Conservation (phyloP, 2,888 invertebrate species). For the Habrosyne pyritoides region DNA sequence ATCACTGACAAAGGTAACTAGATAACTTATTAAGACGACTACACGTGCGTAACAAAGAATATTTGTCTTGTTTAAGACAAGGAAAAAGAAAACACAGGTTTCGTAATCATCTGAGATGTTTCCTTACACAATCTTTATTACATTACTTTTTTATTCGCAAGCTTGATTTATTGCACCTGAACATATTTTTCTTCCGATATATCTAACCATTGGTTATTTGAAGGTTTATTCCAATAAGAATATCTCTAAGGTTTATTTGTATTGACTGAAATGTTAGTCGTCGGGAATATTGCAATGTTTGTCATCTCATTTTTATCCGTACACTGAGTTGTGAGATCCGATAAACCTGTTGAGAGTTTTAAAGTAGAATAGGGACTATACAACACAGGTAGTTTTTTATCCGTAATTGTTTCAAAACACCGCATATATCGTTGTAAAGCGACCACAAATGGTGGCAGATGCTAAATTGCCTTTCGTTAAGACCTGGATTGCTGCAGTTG, state of each 20-base stretch:
- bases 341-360: conserved; percentile 17
- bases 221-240: background rate
- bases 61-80: conserved; percentile 46
- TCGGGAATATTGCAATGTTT: conserved; percentile 32
- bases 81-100: conserved; percentile 33
- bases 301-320: conserved; percentile 23
- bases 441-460: conserved; percentile 55
- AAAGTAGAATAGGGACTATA: conserved; percentile 5
- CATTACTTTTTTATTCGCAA: conserved; percentile 3
- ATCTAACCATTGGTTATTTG: background rate
- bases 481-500: conserved; percentile 69
- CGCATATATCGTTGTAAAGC: conserved; percentile 33
- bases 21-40: conserved; percentile 53
- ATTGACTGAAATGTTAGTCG: conserved; percentile 34
- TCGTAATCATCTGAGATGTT: conserved; percentile 33
- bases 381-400: conserved; percentile 28
- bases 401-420: conserved; percentile 37
- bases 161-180: background rate
- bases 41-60: conserved; percentile 41
- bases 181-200: background rate
- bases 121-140: conserved; percentile 12
- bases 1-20: conserved; percentile 57
- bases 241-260: conserved; percentile 52
- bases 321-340: conserved; percentile 7
- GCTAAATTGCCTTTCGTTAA: conserved; percentile 71